Base-by-base conservation (phyloP, 2,113 vertebrate species). In the Lepus timidus region DNA sequence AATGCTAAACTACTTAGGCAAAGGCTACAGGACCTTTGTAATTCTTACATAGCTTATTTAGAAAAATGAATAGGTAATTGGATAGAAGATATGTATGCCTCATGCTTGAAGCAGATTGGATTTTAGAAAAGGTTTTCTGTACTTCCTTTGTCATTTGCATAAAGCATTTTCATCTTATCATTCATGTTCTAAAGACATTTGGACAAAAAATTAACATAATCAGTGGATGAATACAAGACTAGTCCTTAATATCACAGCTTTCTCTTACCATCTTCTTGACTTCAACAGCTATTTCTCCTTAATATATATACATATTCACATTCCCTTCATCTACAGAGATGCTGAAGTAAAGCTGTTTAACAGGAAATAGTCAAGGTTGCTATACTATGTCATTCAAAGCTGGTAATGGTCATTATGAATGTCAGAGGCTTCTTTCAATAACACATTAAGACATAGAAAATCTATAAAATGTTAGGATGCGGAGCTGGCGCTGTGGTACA, bases 171-270 rank as follows among this genome's bases (percentile, higher is more conserved):
- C 94, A n/a, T 80, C 62, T 79, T 76, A 75, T 58, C 25, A 78
- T 7, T 81, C 9, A 29, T 23, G 9, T 55, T 83, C 20, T 88
- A 78, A 95, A 92, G 33, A 52, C 5, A 79, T 88, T 52, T 70
- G 55, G 33, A 51, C 0, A 84, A 94, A 94, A 9, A 84, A 64
- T 61, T 85, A 83, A 91, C 36, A 81, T 44, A 82, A 94, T 81
- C 20, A 44, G 83, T 16, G 52, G 64, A 82, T 39, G 19, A 89
- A 33, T 67, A 88, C 88, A 78, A 7, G 20, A 62, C 14, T 58
- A 58, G 8, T 73, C 19, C 73, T 93, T 78, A 88, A 51, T 58
- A 81, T 51, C 14, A 27, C 29, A 91, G 25, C 29, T 95, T 91
- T 89, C 7, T 93, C 44, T 55, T 82, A 65, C 12, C 14, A 82